phyloP scores from a whole-genome alignment of 2,113 vertebrate genomes.

The Syrrhaptes paradoxus region DNA sequence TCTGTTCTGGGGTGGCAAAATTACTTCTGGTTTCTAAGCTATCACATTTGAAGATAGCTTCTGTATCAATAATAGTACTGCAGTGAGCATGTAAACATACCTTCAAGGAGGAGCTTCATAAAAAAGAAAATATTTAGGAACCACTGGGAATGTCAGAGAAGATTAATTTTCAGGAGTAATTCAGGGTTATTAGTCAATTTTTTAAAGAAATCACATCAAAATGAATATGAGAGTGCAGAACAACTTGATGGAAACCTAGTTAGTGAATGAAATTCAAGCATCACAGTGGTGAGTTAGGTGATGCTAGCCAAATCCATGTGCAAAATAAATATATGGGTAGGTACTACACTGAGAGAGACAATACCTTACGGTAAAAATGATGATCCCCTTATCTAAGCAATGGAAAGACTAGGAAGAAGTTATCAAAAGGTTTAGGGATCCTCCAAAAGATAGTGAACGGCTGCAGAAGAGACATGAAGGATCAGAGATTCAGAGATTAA shows the following conservation, averaged over 20 bases:
- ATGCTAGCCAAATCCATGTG: neutral
- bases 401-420: neutral
- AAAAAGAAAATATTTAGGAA: neutral
- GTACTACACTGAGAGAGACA: neutral
- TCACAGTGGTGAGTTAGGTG: neutral
- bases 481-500: neutral
- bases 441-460: neutral
- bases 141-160: neutral
- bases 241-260: neutral
- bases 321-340: neutral
- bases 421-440: neutral
- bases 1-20: neutral
- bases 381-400: neutral
- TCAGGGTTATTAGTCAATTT: neutral
- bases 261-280: neutral
- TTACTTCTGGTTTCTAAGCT: neutral
- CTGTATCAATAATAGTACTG: neutral
- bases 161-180: neutral
- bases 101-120: neutral
- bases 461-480: neutral
- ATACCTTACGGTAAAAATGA: neutral
- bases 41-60: neutral
- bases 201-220: neutral
- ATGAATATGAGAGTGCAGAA: neutral
- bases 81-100: neutral